A percentile compares a stretch with the other conserved stretches of the same genome.
These are phyloP conservation scores for Sminthopsis crassicaudata DNA, from an alignment of 2,113 vertebrate species.

Conservation along the genomic window DNA sequence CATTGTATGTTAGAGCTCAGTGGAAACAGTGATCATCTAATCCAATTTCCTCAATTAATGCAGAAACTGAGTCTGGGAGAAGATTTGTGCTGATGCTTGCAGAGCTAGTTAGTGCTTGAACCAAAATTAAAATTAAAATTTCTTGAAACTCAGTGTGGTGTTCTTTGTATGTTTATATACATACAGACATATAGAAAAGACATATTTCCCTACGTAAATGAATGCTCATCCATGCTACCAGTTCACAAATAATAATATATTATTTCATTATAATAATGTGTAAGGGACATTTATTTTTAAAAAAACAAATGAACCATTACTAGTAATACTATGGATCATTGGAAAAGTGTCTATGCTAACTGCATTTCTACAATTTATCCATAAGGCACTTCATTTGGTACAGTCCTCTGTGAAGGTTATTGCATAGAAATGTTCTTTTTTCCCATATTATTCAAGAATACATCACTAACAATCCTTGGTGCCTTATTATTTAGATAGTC, in stretches of 20 bases:
- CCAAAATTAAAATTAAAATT: neutral
- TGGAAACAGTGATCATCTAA: neutral
- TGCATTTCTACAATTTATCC: neutral
- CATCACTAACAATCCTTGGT: neutral
- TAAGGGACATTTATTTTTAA: neutral
- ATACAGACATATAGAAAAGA: neutral
- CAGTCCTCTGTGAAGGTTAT: neutral
- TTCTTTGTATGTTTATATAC: neutral
- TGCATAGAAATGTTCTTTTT: neutral
- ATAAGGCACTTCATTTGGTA: neutral
- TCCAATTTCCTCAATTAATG: neutral
- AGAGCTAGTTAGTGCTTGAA: neutral
- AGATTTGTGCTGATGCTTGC: neutral
- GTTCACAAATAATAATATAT: neutral
- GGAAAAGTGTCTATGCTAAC: neutral
- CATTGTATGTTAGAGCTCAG: neutral
- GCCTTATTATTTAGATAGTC: slow-evolving; percentile 8
- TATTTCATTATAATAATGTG: neutral
- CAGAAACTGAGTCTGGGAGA: neutral
- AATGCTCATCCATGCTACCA: neutral
- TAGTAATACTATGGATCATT: neutral
- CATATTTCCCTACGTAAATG: neutral
- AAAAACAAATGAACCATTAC: neutral
- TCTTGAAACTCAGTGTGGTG: neutral
- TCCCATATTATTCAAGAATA: neutral